A percentile compares a stretch with the other conserved stretches of the same genome.
Evolutionary conservation across 64 coral and sea anemone species (phyloP).

Genomic region (Montipora capricornis): DNA sequence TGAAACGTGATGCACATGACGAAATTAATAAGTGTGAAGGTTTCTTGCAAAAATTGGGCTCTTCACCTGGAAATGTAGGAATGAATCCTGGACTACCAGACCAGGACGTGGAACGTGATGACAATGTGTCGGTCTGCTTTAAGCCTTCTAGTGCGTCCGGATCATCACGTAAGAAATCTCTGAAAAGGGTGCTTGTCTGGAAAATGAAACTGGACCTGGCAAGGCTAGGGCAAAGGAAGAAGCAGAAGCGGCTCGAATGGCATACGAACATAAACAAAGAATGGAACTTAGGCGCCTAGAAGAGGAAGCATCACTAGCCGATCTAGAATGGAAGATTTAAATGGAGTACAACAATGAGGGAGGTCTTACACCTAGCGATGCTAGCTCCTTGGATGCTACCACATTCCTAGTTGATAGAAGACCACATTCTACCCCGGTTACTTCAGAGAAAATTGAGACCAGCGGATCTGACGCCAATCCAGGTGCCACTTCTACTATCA

Average conservation of each 20-base stretch:
- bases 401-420: background rate
- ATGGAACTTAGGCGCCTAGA: constrained; percentile 24
- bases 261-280: background rate
- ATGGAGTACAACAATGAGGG: background rate
- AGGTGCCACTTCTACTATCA: background rate
- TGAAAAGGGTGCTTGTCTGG: no score
- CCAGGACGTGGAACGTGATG: background rate
- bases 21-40: background rate
- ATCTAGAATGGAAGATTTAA: constrained; percentile 12
- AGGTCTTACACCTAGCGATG: background rate
- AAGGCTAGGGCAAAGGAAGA: constrained; percentile 22
- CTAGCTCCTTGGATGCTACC: background rate
- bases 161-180: no score
- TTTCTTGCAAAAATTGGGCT: background rate
- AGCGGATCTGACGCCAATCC: background rate
- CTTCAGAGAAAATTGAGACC: no score
- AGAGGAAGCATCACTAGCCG: constrained; percentile 7
- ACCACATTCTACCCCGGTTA: background rate
- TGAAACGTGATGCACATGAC: background rate
- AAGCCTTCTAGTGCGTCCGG: no score
- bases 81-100: background rate
- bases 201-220: constrained; percentile 46
- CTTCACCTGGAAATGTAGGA: background rate
- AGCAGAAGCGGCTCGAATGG: constrained; percentile 13
- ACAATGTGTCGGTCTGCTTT: background rate